Base-by-base conservation (phyloP, 2,888 invertebrate genomes). In the Dexiosoma caninum region DNA sequence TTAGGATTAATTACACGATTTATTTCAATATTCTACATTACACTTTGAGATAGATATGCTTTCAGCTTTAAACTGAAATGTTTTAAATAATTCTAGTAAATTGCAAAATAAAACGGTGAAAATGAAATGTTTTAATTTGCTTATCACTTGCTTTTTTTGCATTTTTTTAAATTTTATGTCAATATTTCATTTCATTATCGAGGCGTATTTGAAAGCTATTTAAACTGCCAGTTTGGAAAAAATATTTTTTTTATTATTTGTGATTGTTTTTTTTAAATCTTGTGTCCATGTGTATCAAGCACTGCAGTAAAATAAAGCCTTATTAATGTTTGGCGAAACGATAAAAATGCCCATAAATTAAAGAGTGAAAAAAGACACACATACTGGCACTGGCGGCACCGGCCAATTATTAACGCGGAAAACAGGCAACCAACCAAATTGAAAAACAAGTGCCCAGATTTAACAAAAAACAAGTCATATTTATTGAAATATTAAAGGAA, bases 261-360 rank as follows among this genome's bases (percentile, higher is more conserved):
- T n/a, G n/a, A 0, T 35, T 19, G 16, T 30, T 74, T 51, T 53
- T 59, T 62, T n/a, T n/a, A n/a, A n/a, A 57, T 66, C 64, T 57
- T 16, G 23, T 72, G 64, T 62, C 55, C 35, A 27, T 46, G 59
- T 75, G 75, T 59, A 32, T 49, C 40, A 75, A 23, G 23, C 49
- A 75, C 59, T 51, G 59, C 57, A 40, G 59, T 30, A 21, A 14
- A 19, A 69, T 53, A 60, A 59, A 76, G 35, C 51, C 67, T 69
- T 60, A 60, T 60, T 67, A 69, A 67, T 51, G 60, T 60, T 42
- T 53, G 32, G 23, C 51, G 27, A 30, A 67, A 75, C 59, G 55
- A 78, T 78, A 78, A 74, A 78, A 78, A 60, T 69, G 23, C 32
- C 62, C 67, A 74, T 78, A 78, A 78, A 78, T 78, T 62, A 71